phyloP scores from a whole-genome alignment of 2,113 vertebrate species.

The Podarcis muralis region DNA sequence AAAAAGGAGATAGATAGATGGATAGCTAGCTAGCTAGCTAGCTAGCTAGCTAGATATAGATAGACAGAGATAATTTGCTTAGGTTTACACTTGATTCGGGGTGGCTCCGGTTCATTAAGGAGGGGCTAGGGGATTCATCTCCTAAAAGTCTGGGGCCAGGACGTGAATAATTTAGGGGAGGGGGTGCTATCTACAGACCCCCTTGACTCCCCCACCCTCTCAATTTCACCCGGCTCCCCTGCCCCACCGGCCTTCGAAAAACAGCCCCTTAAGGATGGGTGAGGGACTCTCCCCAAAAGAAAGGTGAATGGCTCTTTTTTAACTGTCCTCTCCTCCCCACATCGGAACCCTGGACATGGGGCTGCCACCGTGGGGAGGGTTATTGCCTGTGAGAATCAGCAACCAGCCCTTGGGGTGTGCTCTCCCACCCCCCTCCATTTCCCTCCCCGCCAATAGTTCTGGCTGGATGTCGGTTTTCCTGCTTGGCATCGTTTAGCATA shows the following conservation, averaged over 20 bases:
- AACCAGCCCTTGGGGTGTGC: not conserved
- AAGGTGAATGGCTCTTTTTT: not conserved
- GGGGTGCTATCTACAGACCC: not conserved
- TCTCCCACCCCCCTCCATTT: no score
- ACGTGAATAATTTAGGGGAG: not conserved
- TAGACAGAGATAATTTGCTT: not conserved
- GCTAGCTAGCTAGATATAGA: no score
- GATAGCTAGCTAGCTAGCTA: no score
- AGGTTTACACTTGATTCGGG: not conserved
- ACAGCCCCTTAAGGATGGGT: no score
- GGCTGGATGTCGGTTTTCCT: not conserved
- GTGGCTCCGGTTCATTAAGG: not conserved
- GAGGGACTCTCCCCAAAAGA: not conserved
- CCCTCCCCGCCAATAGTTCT: no score
- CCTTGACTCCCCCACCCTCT: not conserved
- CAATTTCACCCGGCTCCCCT: not conserved
- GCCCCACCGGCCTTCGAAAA: not conserved
- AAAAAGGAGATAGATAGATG: no score
- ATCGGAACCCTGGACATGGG: no score
- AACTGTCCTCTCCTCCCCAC: no score
- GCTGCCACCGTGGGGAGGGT: not conserved
- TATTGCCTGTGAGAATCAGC: not conserved
- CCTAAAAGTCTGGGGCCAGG: not conserved
- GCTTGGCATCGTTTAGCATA: not conserved
- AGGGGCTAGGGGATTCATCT: not conserved